Evolutionary conservation across 1,140 invertebrate species (phyloP).

Genomic region (Delia radicum): DNA sequence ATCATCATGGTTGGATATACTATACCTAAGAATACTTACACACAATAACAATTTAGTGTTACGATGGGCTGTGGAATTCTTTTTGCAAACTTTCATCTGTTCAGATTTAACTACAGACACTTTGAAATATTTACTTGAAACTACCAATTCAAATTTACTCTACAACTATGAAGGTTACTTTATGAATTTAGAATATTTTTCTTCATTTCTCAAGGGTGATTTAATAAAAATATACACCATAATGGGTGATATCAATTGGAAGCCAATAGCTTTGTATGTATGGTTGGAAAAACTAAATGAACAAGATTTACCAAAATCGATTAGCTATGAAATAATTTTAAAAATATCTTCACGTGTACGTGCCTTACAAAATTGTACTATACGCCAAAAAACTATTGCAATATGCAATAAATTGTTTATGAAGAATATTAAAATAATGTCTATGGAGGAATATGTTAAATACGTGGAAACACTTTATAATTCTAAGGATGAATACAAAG

Average conservation of each 20-base stretch:
- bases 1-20: conserved; percentile 53
- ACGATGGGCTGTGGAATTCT: conserved; percentile 53
- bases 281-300: conserved; percentile 35
- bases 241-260: conserved; percentile 34
- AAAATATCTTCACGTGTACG: conserved; percentile 37
- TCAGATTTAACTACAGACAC: conserved; percentile 23
- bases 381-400: conserved; percentile 27
- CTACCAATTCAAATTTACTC: conserved; percentile 42
- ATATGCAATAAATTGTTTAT: conserved; percentile 31
- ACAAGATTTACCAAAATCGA: neutral
- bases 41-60: conserved; percentile 58
- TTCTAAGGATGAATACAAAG: conserved; percentile 31
- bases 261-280: conserved; percentile 40
- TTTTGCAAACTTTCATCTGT: conserved; percentile 33
- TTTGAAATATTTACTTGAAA: conserved; percentile 36
- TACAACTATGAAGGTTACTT: conserved; percentile 37
- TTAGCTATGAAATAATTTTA: conserved; percentile 29
- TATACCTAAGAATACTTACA: conserved; percentile 54
- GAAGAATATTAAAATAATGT: conserved; percentile 20
- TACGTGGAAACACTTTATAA: conserved; percentile 43
- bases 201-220: conserved; percentile 15
- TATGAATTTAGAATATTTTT: conserved; percentile 18
- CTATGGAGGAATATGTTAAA: conserved; percentile 37
- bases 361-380: conserved; percentile 32
- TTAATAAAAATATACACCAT: conserved; percentile 30